Evolutionary conservation across 2,797 vertebrate genomes (phyloP).

Genomic region (Phrynocephalus vlangalii): DNA sequence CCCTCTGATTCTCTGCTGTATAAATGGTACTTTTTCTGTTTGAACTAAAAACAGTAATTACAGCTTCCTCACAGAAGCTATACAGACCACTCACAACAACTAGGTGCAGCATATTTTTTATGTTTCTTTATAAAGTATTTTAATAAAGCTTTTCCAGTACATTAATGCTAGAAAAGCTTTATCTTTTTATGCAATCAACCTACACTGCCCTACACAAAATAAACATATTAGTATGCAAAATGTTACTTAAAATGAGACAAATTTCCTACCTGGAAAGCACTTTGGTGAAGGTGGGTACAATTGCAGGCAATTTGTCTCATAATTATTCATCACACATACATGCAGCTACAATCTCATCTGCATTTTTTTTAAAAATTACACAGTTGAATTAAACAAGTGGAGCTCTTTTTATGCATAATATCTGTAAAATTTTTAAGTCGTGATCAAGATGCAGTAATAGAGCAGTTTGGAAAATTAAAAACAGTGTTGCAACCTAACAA

Average conservation of each 20-base stretch:
- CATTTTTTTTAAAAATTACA: neutral
- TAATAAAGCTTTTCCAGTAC: neutral
- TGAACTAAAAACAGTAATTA: conserved; percentile 27
- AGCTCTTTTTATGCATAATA: neutral
- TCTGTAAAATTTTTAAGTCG: neutral
- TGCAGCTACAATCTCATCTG: too few relatives aligned
- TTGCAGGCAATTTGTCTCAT: neutral
- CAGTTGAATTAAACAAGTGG: neutral
- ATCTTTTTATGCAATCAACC: neutral
- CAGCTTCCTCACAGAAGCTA: conserved; percentile 11
- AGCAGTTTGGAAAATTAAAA: neutral
- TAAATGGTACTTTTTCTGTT: conserved; percentile 32
- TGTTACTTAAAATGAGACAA: neutral
- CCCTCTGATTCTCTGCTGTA: neutral
- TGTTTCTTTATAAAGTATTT: neutral
- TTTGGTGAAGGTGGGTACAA: neutral
- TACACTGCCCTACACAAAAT: neutral
- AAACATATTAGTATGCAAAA: conserved; percentile 8
- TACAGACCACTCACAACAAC: conserved; percentile 25
- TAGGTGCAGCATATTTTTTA: neutral
- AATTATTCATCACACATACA: neutral
- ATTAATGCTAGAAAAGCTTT: conserved; percentile 2
- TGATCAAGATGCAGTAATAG: neutral
- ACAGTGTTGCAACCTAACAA: neutral
- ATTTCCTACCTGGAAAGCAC: neutral